phyloP scores from a whole-genome alignment of 2,797 vertebrate genomes.

The Artibeus jamaicensis region DNA sequence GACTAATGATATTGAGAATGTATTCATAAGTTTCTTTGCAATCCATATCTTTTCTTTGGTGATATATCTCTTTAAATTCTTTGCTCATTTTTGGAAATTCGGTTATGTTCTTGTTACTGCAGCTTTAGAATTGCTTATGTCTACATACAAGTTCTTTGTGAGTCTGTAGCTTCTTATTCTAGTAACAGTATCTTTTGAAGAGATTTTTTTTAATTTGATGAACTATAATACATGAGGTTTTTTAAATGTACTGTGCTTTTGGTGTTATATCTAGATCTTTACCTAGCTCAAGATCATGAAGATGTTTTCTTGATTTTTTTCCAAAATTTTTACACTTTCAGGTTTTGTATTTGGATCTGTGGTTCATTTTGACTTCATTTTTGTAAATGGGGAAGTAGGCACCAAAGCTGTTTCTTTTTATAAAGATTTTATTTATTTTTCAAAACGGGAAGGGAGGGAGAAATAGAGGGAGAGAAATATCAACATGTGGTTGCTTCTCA shows the following conservation, averaged over 20 bases:
- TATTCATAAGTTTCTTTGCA: neutral
- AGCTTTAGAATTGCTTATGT: neutral
- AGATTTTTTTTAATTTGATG: neutral
- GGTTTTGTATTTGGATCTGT: neutral
- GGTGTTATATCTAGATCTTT: neutral
- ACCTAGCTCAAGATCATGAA: neutral
- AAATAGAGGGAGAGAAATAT: no score
- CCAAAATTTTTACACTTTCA: neutral
- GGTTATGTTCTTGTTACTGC: neutral
- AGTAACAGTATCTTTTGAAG: neutral
- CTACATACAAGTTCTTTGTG: neutral
- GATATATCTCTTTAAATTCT: neutral
- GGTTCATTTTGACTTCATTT: neutral
- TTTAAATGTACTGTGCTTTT: neutral
- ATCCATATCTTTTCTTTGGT: neutral
- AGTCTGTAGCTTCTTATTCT: neutral
- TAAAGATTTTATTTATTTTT: no score
- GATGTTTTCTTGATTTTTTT: neutral
- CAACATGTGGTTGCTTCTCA: no score
- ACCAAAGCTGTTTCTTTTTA: neutral
- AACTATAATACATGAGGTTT: neutral
- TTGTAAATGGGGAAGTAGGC: neutral
- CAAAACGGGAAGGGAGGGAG: no score
- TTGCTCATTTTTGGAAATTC: neutral
- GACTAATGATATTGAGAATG: neutral